A percentile compares a stretch with the other conserved stretches of the same genome.
Evolutionary conservation across 2,888 invertebrate species (phyloP).

Genomic region (Pyrocoelia pectoralis): DNA sequence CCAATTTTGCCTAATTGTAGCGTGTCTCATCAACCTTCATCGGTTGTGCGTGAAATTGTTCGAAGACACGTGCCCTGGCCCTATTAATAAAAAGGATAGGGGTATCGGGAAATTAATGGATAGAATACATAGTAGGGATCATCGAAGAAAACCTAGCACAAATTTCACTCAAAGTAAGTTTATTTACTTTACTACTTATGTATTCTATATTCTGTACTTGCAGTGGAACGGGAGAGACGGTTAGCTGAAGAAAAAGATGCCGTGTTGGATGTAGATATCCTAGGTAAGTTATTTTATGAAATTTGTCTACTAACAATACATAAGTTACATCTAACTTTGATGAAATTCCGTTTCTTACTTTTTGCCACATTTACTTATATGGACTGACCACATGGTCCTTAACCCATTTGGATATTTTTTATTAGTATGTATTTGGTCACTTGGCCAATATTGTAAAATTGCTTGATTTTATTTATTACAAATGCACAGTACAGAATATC

Average conservation of each 20-base stretch:
- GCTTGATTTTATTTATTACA: no score
- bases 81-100: conserved; percentile 56
- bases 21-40: conserved; percentile 59
- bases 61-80: conserved; percentile 59
- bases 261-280: conserved; percentile 49
- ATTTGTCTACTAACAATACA: no score
- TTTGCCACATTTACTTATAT: no score
- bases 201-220: conserved; percentile 39
- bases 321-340: no score
- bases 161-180: conserved; percentile 60
- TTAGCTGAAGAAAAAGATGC: conserved; percentile 55
- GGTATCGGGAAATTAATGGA: conserved; percentile 54
- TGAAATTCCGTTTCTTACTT: no score
- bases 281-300: conserved; percentile 52
- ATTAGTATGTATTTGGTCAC: no score
- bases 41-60: conserved; percentile 57
- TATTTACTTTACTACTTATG: not conserved
- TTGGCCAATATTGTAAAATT: no score
- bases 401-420: no score
- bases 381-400: no score
- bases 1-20: conserved; percentile 40
- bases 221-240: conserved; percentile 56
- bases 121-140: conserved; percentile 56
- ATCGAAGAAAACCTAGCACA: conserved; percentile 58
- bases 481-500: no score